A percentile compares a stretch with the other conserved stretches of the same genome.
Conservation (phyloP, 2,888 invertebrate species). For the Conops quadrifasciatus region DNA sequence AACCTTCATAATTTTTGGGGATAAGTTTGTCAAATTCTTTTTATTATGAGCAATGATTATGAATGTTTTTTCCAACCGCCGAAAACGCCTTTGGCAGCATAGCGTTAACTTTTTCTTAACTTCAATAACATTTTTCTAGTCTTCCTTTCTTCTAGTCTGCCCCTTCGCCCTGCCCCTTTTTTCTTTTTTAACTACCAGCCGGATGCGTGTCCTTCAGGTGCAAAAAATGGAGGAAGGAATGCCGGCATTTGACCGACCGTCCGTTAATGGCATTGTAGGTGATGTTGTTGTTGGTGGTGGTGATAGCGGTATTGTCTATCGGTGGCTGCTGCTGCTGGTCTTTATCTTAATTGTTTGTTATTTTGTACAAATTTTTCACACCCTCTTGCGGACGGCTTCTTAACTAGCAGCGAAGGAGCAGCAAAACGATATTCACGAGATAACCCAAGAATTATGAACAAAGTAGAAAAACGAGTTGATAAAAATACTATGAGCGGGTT, state of each 20-base stretch:
- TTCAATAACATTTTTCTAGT: no score
- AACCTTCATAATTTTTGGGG: no score
- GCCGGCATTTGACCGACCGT: no score
- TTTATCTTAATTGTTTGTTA: constrained; percentile 57
- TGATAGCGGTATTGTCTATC: constrained; percentile 37
- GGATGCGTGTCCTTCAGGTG: background rate
- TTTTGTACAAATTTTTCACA: constrained; percentile 49
- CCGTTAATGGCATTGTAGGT: no score
- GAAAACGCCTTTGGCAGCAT: no score
- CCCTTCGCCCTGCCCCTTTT: background rate
- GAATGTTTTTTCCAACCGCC: no score
- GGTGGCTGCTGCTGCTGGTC: constrained; percentile 33
- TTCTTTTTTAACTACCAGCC: background rate
- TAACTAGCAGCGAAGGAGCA: background rate
- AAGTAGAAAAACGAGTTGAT: background rate
- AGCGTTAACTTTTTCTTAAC: no score
- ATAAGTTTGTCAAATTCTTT: no score
- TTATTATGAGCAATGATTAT: no score
- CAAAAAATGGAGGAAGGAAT: background rate
- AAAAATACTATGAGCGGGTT: no score
- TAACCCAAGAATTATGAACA: constrained; percentile 14
- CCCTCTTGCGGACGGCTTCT: constrained; percentile 44
- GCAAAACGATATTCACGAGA: background rate
- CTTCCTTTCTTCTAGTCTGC: background rate
- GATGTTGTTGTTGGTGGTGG: background rate